Percentiles rank a stretch among this genome's conserved stretches.
Evolutionary conservation across 2,113 vertebrate species (phyloP).

Genomic region (Ginglymostoma cirratum): DNA sequence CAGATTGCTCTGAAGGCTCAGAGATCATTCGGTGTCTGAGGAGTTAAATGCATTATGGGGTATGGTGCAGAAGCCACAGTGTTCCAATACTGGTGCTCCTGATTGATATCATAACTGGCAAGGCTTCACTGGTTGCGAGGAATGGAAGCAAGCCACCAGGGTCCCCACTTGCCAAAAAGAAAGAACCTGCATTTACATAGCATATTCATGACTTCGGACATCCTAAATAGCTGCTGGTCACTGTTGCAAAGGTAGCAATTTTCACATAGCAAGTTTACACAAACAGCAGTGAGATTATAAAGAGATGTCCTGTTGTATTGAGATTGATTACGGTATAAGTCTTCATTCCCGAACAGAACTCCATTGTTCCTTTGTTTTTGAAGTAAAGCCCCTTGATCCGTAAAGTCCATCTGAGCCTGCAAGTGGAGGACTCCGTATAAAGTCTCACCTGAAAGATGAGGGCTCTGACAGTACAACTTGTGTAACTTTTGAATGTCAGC

Average conservation of each 20-base stretch:
- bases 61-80: background rate
- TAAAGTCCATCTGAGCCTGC: background rate
- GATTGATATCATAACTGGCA: background rate
- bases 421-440: background rate
- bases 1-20: background rate
- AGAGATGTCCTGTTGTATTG: background rate
- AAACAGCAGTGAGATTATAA: background rate
- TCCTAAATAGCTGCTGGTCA: background rate
- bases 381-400: background rate
- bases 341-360: background rate
- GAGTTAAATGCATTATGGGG: background rate
- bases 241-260: background rate
- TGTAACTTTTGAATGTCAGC: background rate
- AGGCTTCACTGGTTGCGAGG: background rate
- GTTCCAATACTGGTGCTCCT: background rate
- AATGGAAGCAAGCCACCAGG: background rate
- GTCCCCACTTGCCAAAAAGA: background rate
- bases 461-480: background rate
- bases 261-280: background rate
- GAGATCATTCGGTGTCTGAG: background rate
- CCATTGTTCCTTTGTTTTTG: background rate
- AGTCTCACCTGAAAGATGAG: background rate
- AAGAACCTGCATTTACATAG: background rate
- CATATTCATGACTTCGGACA: background rate
- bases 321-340: background rate